Conservation (phyloP, 2,797 vertebrate species). For the Glossophaga mutica region DNA sequence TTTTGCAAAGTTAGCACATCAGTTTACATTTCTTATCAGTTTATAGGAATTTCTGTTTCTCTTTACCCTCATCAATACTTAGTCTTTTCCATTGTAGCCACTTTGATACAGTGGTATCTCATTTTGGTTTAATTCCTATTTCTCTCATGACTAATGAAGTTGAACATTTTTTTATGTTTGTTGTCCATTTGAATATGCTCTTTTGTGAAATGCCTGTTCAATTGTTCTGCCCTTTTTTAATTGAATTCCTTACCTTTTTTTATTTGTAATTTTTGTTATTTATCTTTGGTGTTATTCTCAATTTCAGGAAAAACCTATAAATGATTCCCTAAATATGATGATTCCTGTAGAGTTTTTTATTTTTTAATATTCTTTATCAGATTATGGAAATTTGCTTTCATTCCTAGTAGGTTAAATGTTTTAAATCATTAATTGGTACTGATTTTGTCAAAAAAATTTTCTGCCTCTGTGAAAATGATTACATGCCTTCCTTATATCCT, state of each 20-base stretch:
- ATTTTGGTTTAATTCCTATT: not conserved
- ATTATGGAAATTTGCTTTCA: not conserved
- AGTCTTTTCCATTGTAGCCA: not conserved
- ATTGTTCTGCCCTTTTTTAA: not conserved
- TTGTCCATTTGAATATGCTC: not conserved
- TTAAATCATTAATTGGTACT: not conserved
- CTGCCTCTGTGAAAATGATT: not conserved
- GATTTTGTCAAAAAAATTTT: not conserved
- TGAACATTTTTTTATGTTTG: not conserved
- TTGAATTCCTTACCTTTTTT: not conserved
- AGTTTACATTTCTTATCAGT: not conserved
- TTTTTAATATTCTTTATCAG: not conserved
- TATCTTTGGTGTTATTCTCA: not conserved
- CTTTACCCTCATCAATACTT: not conserved
- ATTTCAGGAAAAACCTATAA: not conserved
- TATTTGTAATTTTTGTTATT: not conserved
- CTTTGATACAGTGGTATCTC: not conserved
- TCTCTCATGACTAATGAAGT: not conserved
- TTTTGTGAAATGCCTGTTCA: not conserved
- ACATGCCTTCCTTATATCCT: not conserved
- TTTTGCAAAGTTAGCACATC: not conserved
- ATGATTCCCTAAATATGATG: not conserved
- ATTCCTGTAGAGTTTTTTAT: not conserved
- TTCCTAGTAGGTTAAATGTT: not conserved
- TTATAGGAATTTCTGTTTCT: not conserved